A percentile compares a stretch with the other conserved stretches of the same genome.
Evolutionary conservation across 2,888 invertebrate genomes (phyloP).

Genomic region (Mesorhabditis spiculigera): DNA sequence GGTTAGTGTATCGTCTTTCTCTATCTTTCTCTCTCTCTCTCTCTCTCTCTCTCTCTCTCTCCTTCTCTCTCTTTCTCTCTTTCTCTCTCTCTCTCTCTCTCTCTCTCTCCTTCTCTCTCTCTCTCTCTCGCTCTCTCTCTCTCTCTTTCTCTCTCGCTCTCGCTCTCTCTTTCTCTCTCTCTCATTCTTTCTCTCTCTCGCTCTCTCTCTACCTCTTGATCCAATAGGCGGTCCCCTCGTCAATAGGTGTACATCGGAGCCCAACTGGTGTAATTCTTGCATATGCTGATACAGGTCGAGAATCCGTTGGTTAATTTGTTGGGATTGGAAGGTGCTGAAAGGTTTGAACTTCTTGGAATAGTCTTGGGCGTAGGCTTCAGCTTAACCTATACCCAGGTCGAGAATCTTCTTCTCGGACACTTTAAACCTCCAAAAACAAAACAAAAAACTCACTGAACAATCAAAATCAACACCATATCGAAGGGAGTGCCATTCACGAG

Average conservation of each 20-base stretch:
- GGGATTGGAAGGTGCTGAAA: slow-evolving; percentile 33
- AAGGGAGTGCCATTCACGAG: slow-evolving; percentile 31
- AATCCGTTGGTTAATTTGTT: slow-evolving; percentile 36
- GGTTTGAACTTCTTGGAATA: neutral
- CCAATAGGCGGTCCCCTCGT: slow-evolving; percentile 41
- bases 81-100: slow-evolving; percentile 13
- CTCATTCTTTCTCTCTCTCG: too few species aligned
- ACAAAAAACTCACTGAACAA: slow-evolving; percentile 27
- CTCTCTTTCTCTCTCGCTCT: too few species aligned
- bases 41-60: too few species aligned
- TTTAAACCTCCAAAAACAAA: too few species aligned
- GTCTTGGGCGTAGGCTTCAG: too few species aligned
- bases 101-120: too few species aligned
- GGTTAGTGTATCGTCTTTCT: too few species aligned
- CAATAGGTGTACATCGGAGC: slow-evolving; percentile 36
- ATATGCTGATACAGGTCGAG: slow-evolving; percentile 36
- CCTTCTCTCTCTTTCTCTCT: slow-evolving; percentile 13
- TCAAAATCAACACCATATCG: slow-evolving; percentile 30
- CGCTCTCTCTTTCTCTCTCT: too few species aligned
- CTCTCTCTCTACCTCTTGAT: slow-evolving; percentile 16
- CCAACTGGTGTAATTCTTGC: slow-evolving; percentile 25
- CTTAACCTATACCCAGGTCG: too few species aligned
- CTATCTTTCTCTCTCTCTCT: too few species aligned
- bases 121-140: too few species aligned
- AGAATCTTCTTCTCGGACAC: too few species aligned